phyloP scores from a whole-genome alignment of 2,113 vertebrate species.

The Atlantisia rogersi region DNA sequence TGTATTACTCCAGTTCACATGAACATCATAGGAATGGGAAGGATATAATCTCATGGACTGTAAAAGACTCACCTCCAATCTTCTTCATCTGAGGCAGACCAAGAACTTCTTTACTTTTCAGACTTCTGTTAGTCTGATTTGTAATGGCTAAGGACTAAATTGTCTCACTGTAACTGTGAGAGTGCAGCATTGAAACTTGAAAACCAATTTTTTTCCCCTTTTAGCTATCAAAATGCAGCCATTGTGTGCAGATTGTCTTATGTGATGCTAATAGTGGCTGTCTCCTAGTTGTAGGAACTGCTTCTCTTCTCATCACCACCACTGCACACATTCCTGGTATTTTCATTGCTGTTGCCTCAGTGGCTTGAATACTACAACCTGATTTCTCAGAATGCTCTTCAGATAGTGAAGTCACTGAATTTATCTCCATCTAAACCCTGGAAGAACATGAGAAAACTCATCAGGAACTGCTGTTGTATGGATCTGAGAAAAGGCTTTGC shows the following conservation, averaged over 20 bases:
- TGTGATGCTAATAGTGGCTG: background rate
- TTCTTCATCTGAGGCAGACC: background rate
- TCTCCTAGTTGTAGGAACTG: background rate
- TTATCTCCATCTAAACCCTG: background rate
- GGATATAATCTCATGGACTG: background rate
- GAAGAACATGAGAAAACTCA: background rate
- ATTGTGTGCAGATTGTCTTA: background rate
- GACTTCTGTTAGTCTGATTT: background rate
- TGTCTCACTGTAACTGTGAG: background rate
- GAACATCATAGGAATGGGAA: background rate
- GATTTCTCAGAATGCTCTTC: background rate
- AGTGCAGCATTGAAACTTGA: background rate
- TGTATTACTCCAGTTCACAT: background rate
- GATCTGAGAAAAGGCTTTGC: background rate
- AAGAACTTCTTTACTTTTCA: background rate
- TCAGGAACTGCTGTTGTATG: background rate
- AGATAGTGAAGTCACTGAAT: background rate
- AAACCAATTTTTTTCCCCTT: fast-evolving
- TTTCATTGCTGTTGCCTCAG: background rate
- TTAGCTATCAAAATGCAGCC: background rate
- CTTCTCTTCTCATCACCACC: background rate
- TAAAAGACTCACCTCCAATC: background rate
- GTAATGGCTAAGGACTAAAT: background rate
- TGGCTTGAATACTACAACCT: background rate
- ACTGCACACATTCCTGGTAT: background rate